Base-by-base conservation (phyloP, 2,888 invertebrate species). In the Leptinotarsa tumamoca region DNA sequence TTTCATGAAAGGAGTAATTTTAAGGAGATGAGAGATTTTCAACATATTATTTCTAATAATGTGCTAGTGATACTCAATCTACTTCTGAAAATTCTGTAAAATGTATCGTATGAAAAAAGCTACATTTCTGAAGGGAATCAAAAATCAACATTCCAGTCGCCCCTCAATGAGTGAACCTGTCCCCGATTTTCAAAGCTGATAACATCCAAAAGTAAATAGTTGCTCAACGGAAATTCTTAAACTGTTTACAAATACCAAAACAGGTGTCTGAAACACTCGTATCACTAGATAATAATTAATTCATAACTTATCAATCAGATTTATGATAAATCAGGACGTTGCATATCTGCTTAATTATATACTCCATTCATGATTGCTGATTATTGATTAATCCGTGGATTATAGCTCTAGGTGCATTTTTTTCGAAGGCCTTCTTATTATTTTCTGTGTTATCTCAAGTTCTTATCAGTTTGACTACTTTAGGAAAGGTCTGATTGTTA, bases 251-350 rank as follows among this genome's bases (percentile, higher is more conserved):
- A 70, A 70, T 70, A 71, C 43, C 27, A 56, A 68, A 71, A 69
- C 77, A 78, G 78, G 73, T 78, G 78, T 75, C 68, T 68, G 58
- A 58, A 74, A 56, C 72, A 56, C 58, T 56, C 75, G 67, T 77
- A 72, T 75, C 70, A 75, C 73, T 73, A 73, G 68, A 61, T 51
- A 71, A 73, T 78, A 75, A 78, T 78, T 78, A 75, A 78, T 78
- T 73, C 68, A 56, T 54, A 73, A 78, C 71, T 75, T 54, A 73
- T 78, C 75, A 78, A 75, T 78, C 78, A 78, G 75, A 75, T 75
- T 68, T 71, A 68, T 75, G 77, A 78, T 78, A 75, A 74, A 52
- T 71, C 73, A 63, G 74, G 54, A 71, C 71, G 68, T 72, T 77
- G 74, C 56, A 71, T 74, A 74, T 71, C 76, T 43, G 67, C 63